Evolutionary conservation across 2,113 vertebrate genomes (phyloP).

Genomic region (Zeus faber): DNA sequence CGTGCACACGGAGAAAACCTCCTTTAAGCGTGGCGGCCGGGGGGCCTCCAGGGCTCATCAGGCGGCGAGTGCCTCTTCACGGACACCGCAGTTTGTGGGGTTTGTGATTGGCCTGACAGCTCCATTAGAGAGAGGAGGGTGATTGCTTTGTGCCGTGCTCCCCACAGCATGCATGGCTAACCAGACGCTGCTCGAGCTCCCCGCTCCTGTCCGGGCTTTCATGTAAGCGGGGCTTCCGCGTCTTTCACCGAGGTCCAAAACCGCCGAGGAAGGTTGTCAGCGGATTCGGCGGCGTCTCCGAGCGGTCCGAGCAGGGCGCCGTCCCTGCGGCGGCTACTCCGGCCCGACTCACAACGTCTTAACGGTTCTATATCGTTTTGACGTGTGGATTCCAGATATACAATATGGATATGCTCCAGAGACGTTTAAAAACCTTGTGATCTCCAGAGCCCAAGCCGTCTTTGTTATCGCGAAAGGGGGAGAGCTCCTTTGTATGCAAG

Average conservation of each 20-base stretch:
- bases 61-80: conserved; percentile 50
- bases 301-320: conserved; percentile 40
- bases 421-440: background rate
- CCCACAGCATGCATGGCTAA: conserved; percentile 63
- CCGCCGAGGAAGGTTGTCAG: no score
- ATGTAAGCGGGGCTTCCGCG: no score
- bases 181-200: no score
- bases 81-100: conserved; percentile 40
- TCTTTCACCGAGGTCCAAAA: no score
- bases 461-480: background rate
- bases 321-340: background rate
- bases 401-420: no score
- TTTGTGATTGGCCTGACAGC: conserved; percentile 67
- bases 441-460: background rate
- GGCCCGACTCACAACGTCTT: no score
- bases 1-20: background rate
- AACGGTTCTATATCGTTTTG: no score
- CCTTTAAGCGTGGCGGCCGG: no score
- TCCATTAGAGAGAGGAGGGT: conserved; percentile 67
- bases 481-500: background rate
- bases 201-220: no score
- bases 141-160: conserved; percentile 61
- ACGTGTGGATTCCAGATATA: no score
- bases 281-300: no score
- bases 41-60: conserved; percentile 56